phyloP scores from a whole-genome alignment of 1,140 invertebrate species.

The Drosophila leontia region DNA sequence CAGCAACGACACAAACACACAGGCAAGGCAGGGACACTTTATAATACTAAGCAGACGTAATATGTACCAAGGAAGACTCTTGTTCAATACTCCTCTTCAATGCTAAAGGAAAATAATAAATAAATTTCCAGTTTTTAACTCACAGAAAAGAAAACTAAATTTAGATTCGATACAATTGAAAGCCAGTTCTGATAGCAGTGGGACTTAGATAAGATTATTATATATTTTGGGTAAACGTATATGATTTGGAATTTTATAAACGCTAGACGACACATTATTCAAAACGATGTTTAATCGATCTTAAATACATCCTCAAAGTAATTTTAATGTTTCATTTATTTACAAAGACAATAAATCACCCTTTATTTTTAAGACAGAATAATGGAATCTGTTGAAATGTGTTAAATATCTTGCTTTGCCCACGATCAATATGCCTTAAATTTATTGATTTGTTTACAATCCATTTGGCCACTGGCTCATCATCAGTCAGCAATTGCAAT shows the following conservation, averaged over 20 bases:
- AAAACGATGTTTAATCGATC: not conserved
- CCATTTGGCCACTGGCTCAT: conserved; percentile 20
- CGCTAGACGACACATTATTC: too few relatives aligned
- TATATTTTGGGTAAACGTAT: not conserved
- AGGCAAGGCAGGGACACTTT: not conserved
- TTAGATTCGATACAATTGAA: not conserved
- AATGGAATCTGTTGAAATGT: not conserved
- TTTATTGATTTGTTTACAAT: conserved; percentile 21
- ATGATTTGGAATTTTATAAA: not conserved
- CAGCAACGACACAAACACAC: conserved; percentile 22
- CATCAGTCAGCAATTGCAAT: conserved; percentile 37
- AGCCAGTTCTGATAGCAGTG: not conserved
- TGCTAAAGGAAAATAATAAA: not conserved
- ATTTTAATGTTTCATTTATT: not conserved
- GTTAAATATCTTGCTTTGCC: not conserved
- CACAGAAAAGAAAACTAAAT: not conserved
- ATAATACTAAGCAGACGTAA: not conserved
- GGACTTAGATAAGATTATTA: not conserved
- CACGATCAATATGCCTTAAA: conserved; percentile 4
- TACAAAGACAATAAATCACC: not conserved
- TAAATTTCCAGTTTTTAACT: conserved; percentile 13
- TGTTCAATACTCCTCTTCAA: not conserved
- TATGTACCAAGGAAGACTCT: not conserved
- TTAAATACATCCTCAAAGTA: not conserved
- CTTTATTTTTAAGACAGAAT: not conserved